These are phyloP conservation scores for Ifrita kowaldi DNA, from an alignment of 2,113 vertebrate genomes.

Conservation along the genomic window DNA sequence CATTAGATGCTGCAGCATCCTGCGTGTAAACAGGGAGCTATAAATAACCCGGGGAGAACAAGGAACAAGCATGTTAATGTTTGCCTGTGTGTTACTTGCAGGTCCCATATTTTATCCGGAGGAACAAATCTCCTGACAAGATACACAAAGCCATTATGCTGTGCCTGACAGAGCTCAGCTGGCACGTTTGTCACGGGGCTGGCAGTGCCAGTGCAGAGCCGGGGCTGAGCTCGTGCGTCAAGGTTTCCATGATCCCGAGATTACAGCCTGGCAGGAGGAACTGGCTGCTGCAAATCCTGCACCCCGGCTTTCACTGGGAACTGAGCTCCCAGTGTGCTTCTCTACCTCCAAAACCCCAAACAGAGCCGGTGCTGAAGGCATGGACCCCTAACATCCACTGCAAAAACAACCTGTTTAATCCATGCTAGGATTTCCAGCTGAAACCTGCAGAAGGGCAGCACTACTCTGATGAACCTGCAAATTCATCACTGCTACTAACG, in stretches of 20 bases:
- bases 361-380: not conserved
- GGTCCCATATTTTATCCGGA: slow-evolving; percentile 47
- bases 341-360: not conserved
- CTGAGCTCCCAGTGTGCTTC: not conserved
- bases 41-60: slow-evolving; percentile 49
- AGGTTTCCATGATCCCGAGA: slow-evolving; percentile 3
- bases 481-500: not conserved
- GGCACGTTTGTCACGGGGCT: slow-evolving; percentile 39
- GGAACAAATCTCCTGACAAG: slow-evolving; percentile 62
- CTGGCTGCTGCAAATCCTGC: not conserved
- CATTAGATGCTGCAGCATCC: slow-evolving; percentile 9
- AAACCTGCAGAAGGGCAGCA: not conserved
- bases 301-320: not conserved
- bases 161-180: slow-evolving; percentile 46
- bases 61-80: slow-evolving; percentile 29
- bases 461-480: not conserved
- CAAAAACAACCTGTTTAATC: not conserved
- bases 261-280: slow-evolving; percentile 10
- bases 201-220: slow-evolving; percentile 18
- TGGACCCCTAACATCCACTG: fast-evolving
- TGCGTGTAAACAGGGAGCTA: slow-evolving; percentile 41
- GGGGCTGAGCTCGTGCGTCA: slow-evolving; percentile 22
- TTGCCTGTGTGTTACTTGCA: slow-evolving; percentile 34
- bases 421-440: not conserved
- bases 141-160: slow-evolving; percentile 53